Evolutionary conservation across 2,113 vertebrate genomes (phyloP), one percentile per base, ranked within the genome.

Genomic region (Microtus ochrogaster): DNA sequence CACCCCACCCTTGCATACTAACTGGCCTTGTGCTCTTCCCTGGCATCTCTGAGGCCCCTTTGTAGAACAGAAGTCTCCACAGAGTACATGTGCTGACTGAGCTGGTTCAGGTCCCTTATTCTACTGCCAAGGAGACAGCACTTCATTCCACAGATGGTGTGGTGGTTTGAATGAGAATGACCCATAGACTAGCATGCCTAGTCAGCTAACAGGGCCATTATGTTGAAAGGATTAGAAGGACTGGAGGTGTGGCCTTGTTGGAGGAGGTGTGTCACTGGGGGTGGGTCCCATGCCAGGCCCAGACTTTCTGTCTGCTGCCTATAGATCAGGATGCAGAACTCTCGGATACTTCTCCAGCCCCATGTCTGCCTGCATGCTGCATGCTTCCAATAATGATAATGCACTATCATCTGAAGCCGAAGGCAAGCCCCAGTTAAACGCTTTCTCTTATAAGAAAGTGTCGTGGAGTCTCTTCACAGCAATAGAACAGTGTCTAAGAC

Each of bases 1-100:
- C 17, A 2, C 1, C 41, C 73, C 4, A 21, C 1, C 8, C 44
- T 49, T 12, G 0, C 39, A 47, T 24, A 5, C 47, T 26, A 49
- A 0, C 14, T 79, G 73, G 61, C 47, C 10, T 63, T 6, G 2
- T 89, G 30, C 3, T 70, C 39, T 83, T 47, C 39, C 30, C 0
- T 28, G 36, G 52, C 1, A 9, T 22, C 66, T 47, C 33, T 33
- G 36, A 92, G 74, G 36, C 17, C 33, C 17, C 26, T 72, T 17
- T 39, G 16, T 70, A 55, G 68, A 39, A 47, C 86, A 26, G 2
- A 22, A 76, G 28, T 8, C 52, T 70, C 8, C 58, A 52, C 7
- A 61, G 82, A 79, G 68, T 21, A 24, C 41, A 19, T 63, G 44
- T 36, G 17, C 61, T 3, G 4, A 61, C 12, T 0, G 0, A 33